Base-by-base conservation (phyloP, 2,113 vertebrate genomes). In the Anseranas semipalmata region DNA sequence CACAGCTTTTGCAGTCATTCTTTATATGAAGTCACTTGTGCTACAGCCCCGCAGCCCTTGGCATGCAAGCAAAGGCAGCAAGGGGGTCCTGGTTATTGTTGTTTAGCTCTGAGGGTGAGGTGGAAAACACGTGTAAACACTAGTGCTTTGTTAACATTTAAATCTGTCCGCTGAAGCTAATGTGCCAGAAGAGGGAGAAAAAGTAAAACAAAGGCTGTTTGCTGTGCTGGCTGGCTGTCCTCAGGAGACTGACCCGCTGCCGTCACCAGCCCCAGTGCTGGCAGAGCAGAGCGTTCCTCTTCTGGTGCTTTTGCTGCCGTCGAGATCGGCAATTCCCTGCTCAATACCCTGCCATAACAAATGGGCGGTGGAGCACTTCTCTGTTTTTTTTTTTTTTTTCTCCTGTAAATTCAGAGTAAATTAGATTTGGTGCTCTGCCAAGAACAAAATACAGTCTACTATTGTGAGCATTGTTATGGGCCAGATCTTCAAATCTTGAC, bases 401-500 rank as follows among this genome's bases (percentile, higher is more conserved):
- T 71, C n/a, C 78, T 76, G 73, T 67, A 93, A 97, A 96, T 83
- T 84, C 65, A 73, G 75, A 89, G 79, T 68, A 96, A 95, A 96
- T 97, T 96, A 92, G 85, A 95, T 95, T 93, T 90, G 85, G 74
- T 83, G 35, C 22, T 87, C 39, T 0, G 56, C 71, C 95, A 96
- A 94, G 74, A 89, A 89, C 59, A 94, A 83, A 93, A 91, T 91
- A 84, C 78, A 56, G 71, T 62, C 89, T 96, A 30, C 72, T 59
- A 53, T 77, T 94, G 82, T 91, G 87, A 90, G 55, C 71, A 50
- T 73, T 78, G 71, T 84, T 74, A 74, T 14, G 58, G 91, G 80
- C 73, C 80, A 96, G 91, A 95, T 95, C 86, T 94, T 90, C 83
- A 90, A 58, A 79, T 93, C 90, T 93, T 77, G 87, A 85, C 92